phyloP scores from a whole-genome alignment of 2,888 invertebrate genomes.

The Stegana nigrithorax region DNA sequence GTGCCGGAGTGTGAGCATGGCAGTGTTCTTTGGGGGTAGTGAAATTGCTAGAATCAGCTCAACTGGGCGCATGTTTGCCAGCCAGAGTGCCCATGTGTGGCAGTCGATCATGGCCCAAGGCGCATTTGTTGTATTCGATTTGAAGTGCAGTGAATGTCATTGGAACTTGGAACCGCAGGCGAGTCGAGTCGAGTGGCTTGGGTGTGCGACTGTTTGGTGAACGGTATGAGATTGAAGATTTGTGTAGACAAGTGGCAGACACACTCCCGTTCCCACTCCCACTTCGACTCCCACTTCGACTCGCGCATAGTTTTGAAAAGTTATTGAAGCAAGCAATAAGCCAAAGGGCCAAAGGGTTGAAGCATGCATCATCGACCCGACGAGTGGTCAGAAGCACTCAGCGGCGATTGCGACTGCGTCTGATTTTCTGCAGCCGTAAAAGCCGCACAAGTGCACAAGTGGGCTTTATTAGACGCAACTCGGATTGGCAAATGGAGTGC shows the following conservation, averaged over 20 bases:
- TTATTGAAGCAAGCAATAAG: not conserved
- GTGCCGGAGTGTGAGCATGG: no score
- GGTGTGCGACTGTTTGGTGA: not conserved
- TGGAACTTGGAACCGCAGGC: conserved; percentile 14
- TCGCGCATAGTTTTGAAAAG: not conserved
- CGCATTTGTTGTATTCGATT: conserved; percentile 36
- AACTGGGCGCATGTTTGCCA: no score
- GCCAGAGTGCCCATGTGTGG: no score
- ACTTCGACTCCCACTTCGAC: not conserved
- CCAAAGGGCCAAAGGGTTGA: conserved; percentile 5
- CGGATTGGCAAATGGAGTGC: not conserved
- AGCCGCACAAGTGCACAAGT: conserved; percentile 45
- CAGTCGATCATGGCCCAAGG: not conserved
- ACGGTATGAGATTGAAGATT: not conserved
- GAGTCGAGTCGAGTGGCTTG: not conserved
- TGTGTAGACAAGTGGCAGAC: conserved; percentile 12
- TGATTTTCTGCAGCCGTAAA: conserved; percentile 25
- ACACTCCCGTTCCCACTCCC: not conserved
- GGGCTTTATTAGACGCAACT: conserved; percentile 21
- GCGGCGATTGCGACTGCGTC: not conserved
- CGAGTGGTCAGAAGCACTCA: not conserved
- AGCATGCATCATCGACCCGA: conserved; percentile 11
- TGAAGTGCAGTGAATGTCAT: conserved; percentile 42
- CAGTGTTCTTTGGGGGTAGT: no score
- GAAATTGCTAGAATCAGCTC: no score